Percentiles rank a stretch among this genome's conserved stretches.
Conservation (phyloP, 2,113 vertebrate genomes). For the western clawed frog (Xenopus tropicalis) region DNA sequence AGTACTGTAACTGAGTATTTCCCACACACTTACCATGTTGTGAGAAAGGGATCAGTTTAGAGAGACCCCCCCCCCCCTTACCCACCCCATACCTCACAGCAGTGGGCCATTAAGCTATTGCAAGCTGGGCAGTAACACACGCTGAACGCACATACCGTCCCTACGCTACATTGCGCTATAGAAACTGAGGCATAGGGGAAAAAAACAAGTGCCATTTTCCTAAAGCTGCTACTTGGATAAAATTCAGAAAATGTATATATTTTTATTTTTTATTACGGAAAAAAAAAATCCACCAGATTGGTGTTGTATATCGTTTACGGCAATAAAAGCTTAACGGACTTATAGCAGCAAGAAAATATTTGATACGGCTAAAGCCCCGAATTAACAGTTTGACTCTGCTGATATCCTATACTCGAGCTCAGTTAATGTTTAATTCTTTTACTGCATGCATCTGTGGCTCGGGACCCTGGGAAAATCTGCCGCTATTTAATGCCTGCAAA, state of each 20-base stretch:
- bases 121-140: not conserved
- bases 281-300: constrained; percentile 20
- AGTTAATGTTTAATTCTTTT: constrained; percentile 37
- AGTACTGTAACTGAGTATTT: constrained; percentile 10
- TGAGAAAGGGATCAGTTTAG: constrained; percentile 35
- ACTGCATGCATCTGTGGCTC: constrained; percentile 41
- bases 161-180: too few relatives aligned
- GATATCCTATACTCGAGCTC: constrained; percentile 24
- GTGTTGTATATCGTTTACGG: constrained; percentile 31
- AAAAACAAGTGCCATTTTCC: too few relatives aligned
- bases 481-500: not conserved
- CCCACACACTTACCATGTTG: constrained; percentile 35
- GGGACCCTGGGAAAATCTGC: constrained; percentile 26
- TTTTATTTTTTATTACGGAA: not conserved
- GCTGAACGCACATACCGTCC: not conserved
- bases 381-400: constrained; percentile 16
- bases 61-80: constrained; percentile 25
- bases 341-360: constrained; percentile 21
- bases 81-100: constrained; percentile 33
- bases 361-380: constrained; percentile 31
- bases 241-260: constrained; percentile 15
- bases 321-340: constrained; percentile 37
- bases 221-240: not conserved
- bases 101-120: constrained; percentile 13
- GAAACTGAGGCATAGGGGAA: too few relatives aligned